Conservation (phyloP, 2,888 invertebrate species). For the Deilephila porcellus region DNA sequence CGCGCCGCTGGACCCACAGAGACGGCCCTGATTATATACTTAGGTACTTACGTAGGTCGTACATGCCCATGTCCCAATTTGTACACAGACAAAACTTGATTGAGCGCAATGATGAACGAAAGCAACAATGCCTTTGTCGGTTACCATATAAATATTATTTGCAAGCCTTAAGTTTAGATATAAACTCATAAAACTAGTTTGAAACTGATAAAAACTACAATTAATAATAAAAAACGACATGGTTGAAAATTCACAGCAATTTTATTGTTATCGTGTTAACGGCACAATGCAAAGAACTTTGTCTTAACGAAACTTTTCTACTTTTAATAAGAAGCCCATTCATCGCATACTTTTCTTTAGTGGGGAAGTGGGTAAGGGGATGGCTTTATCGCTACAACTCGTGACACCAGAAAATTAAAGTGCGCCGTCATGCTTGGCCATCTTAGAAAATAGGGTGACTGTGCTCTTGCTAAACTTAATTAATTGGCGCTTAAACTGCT, state of each 20-base stretch:
- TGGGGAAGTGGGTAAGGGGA: conserved; percentile 58
- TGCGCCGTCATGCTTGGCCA: conserved; percentile 73
- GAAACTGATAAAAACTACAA: conserved; percentile 29
- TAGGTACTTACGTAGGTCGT: conserved; percentile 13
- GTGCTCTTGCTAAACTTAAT: conserved; percentile 74
- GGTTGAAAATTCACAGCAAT: conserved; percentile 47
- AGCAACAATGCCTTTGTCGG: neutral
- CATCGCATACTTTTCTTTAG: conserved; percentile 74
- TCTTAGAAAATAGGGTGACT: conserved; percentile 78
- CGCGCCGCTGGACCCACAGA: conserved; percentile 62
- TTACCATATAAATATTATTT: too few species aligned
- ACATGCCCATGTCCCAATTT: conserved; percentile 17
- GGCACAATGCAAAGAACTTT: conserved; percentile 67
- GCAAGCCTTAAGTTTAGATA: too few species aligned
- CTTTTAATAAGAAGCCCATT: conserved; percentile 80
- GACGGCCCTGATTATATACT: conserved; percentile 50
- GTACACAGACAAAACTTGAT: neutral
- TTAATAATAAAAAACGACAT: conserved; percentile 27
- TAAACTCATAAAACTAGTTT: neutral
- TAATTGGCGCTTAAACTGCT: conserved; percentile 68
- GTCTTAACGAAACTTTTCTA: conserved; percentile 72
- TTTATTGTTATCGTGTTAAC: conserved; percentile 56
- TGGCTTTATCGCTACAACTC: conserved; percentile 75
- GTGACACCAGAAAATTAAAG: conserved; percentile 83
- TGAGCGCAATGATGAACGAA: conserved; percentile 17